Evolutionary conservation across 1,140 invertebrate species (phyloP), one percentile per base, ranked within the genome.

Genomic region (Drosophila mauritiana): DNA sequence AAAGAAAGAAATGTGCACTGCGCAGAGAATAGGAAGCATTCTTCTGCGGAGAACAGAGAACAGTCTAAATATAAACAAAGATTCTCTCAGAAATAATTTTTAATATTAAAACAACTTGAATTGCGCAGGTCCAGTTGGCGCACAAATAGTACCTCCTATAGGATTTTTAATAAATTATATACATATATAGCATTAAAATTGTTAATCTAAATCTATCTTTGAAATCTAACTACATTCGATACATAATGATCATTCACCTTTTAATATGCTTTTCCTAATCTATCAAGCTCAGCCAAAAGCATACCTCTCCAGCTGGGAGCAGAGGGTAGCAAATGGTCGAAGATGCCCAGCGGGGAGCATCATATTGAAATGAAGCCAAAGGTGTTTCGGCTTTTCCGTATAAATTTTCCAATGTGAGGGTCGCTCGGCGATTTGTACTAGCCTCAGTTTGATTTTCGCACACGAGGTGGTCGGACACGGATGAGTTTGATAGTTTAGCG

Each of bases 11-110:
- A 37, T 51, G 34, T 36, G 46, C 49, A 49, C 13, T 63, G 8
- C 27, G 51, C 13, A 36, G 45, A 25, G 51, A 70, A 63, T 82
- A 69, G 80, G 81, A 80, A 85, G 81, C 73, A 55, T 46, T 68
- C 64, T 63, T 53, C 34, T 20, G 63, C 36, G 27, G 37, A 64
- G 46, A 52, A 34, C 6, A 70, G 57, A 46, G 34, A 54, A 48
- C 40, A 55, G 48, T 72, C 80, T 84, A 84, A 84, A 84, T 85
- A 76, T 77, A 84, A 73, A 84, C 58, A 81, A 49, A 51, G 61
- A 73, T 51, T 57, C 72, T 74, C 65, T 63, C 65, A 78, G 73
- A 57, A 65, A 63, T 82, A 61, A 78, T 78, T 59, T 78, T 82
- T 64, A 74, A 78, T 79, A 74, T 82, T 39, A 62, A 67, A 72